Conservation (phyloP, 2,797 vertebrate species). For the Fistularia tabacaria region DNA sequence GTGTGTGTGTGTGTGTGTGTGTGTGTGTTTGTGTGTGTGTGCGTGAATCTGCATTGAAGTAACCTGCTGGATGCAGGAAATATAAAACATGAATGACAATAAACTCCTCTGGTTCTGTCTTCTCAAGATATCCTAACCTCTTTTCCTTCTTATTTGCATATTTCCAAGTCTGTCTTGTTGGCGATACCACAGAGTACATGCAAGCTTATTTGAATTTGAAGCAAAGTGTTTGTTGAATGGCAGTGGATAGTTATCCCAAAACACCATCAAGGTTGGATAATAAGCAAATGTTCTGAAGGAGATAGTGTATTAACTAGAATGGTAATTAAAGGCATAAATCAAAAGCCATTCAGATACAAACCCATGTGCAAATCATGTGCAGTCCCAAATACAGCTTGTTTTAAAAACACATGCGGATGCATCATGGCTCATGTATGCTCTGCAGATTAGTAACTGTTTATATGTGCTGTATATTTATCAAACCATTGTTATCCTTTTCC, state of each 20-base stretch:
- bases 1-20: slow-evolving; percentile 6
- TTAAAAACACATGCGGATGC: not conserved
- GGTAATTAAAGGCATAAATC: slow-evolving; percentile 42
- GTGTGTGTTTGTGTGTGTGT: too few relatives aligned
- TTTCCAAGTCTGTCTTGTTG: too few relatives aligned
- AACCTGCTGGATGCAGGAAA: too few relatives aligned
- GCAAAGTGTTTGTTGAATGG: not conserved
- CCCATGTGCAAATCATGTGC: not conserved
- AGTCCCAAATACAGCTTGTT: not conserved
- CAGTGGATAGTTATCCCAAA: slow-evolving; percentile 1
- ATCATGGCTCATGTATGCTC: too few relatives aligned
- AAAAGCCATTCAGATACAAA: slow-evolving; percentile 5
- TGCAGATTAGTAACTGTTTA: slow-evolving; percentile 19
- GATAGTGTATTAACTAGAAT: slow-evolving; percentile 28
- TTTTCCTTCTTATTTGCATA: too few relatives aligned
- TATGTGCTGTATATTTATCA: slow-evolving; percentile 32
- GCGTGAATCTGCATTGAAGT: too few relatives aligned
- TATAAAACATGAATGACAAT: too few relatives aligned
- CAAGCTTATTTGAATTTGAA: too few relatives aligned
- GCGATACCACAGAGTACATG: too few relatives aligned
- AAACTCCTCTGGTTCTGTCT: too few relatives aligned
- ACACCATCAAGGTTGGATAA: slow-evolving; percentile 10
- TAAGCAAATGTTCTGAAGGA: slow-evolving; percentile 40
- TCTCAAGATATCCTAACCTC: too few relatives aligned
- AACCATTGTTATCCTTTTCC: slow-evolving; percentile 35